Evolutionary conservation across 2,797 vertebrate species (phyloP).

Genomic region (Lacerta bilineata): DNA sequence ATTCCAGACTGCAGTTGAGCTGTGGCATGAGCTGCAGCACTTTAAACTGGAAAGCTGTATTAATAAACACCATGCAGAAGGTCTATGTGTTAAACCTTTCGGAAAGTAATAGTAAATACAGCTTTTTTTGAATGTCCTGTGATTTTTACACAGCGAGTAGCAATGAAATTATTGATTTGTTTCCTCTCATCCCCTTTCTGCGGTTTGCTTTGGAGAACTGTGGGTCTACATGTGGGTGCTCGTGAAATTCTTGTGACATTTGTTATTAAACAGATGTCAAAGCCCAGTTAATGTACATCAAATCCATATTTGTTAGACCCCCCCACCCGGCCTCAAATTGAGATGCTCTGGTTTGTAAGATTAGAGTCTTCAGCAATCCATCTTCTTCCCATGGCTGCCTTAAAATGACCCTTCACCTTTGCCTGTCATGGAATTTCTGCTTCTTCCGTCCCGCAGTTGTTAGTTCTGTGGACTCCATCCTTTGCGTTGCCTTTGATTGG

Average conservation of each 20-base stretch:
- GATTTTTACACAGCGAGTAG: too few relatives aligned
- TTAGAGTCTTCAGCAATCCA: neutral
- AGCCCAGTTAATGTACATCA: neutral
- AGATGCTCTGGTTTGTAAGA: neutral
- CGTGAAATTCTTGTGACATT: neutral
- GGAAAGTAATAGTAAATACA: neutral
- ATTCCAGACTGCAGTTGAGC: neutral
- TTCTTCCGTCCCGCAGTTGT: too few relatives aligned
- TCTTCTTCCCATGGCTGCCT: neutral
- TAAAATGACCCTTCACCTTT: too few relatives aligned
- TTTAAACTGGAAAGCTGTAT: neutral
- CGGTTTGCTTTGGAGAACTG: neutral
- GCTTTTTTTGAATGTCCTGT: neutral
- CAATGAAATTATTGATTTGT: neutral
- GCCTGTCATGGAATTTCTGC: too few relatives aligned
- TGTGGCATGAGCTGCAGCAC: slow-evolving; percentile 5
- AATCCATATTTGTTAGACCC: neutral
- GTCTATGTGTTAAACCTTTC: neutral
- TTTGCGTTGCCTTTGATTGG: too few relatives aligned
- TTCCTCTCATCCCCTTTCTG: neutral
- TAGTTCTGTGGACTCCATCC: too few relatives aligned
- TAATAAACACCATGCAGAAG: neutral
- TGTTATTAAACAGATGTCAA: neutral
- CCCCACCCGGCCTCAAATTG: too few relatives aligned
- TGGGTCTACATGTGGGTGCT: neutral